Evolutionary conservation across 2,113 vertebrate genomes (phyloP), one percentile per base, ranked within the genome.

Genomic region (Larimichthys crocea): DNA sequence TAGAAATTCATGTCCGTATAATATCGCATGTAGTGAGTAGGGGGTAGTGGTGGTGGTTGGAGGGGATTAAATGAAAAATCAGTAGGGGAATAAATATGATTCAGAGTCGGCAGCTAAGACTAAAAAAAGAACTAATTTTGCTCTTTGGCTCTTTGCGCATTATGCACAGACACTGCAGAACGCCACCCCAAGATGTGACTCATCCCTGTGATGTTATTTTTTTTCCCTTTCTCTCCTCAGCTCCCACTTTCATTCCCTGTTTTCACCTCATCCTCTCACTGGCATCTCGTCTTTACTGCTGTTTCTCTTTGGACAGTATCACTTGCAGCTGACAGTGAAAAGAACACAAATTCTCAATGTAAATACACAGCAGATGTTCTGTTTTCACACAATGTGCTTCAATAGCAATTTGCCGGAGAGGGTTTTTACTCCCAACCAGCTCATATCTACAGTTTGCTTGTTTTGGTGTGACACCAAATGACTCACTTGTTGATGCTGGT

Each of bases 131-230:
- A 22, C 69, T 74, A 55, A 66, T 31, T 74, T 72, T 79, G 69
- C 79, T 80, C 84, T 86, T 82, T 67, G 1, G 65, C 81, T 88
- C 86, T 84, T 60, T 84, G 80, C 76, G 83, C 84, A 86, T 91
- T 86, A 86, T 88, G 88, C 86, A 92, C 84, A 87, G 76, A 88
- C 77, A 77, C 92, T 87, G 93, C 93, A 91, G 91, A 92, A 86
- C 49, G 48, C 74, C 85, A 92, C 83, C 69, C 76, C 74, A 80
- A 88, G 82, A 87, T 49, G 82, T 95, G 95, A 95, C 86, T 95
- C 95, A 95, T 95, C 91, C 76, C 83, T 92, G 80, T 89, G 75
- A 92, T 91, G 80, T 80, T 40, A 59, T 74, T 40, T 20, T 49
- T 55, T 44, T 73, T 46, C 48, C 19, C 29, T 26, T 26, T 22